Percentiles rank a stretch among this genome's conserved stretches.
phyloP scores from a whole-genome alignment of 2,888 invertebrate genomes.

The Scaptomyza tumidula region DNA sequence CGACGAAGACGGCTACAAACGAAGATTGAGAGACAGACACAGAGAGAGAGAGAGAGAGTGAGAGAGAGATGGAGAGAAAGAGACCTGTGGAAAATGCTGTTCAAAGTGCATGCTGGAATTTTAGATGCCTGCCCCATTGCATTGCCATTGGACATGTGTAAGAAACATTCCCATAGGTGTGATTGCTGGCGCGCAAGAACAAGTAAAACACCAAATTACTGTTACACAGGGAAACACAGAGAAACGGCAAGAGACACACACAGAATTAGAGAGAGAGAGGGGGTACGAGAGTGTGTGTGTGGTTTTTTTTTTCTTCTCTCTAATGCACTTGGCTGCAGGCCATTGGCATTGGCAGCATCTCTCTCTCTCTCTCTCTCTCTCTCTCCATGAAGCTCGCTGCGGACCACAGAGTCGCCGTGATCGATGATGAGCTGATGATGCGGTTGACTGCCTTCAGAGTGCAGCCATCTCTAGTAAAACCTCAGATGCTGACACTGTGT shows the following conservation, averaged over 20 bases:
- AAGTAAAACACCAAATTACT: slow-evolving; percentile 79
- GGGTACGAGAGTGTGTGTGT: background rate
- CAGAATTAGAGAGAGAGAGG: background rate
- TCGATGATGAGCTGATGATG: slow-evolving; percentile 73
- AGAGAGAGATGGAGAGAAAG: background rate
- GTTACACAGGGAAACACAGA: slow-evolving; percentile 44
- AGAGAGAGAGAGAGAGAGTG: background rate
- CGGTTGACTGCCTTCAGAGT: slow-evolving; percentile 52
- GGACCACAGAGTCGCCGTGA: slow-evolving; percentile 63
- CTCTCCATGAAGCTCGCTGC: slow-evolving; percentile 18
- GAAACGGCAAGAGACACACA: slow-evolving; percentile 6
- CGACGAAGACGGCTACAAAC: slow-evolving; percentile 18
- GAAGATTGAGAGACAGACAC: background rate
- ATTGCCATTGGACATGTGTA: slow-evolving; percentile 67
- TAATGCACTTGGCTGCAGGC: slow-evolving; percentile 62
- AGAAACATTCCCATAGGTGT: slow-evolving; percentile 79
- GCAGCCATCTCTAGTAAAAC: slow-evolving; percentile 34
- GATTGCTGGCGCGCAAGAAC: slow-evolving; percentile 79
- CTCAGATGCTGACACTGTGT: slow-evolving; percentile 23
- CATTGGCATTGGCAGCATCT: slow-evolving; percentile 54
- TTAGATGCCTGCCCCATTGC: slow-evolving; percentile 40
- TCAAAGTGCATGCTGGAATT: slow-evolving; percentile 76
- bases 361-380: background rate
- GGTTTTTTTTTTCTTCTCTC: slow-evolving; percentile 17
- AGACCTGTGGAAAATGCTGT: slow-evolving; percentile 68